Evolutionary conservation across 2,888 invertebrate genomes (phyloP).

Genomic region (Caenorhabditis sp.): DNA sequence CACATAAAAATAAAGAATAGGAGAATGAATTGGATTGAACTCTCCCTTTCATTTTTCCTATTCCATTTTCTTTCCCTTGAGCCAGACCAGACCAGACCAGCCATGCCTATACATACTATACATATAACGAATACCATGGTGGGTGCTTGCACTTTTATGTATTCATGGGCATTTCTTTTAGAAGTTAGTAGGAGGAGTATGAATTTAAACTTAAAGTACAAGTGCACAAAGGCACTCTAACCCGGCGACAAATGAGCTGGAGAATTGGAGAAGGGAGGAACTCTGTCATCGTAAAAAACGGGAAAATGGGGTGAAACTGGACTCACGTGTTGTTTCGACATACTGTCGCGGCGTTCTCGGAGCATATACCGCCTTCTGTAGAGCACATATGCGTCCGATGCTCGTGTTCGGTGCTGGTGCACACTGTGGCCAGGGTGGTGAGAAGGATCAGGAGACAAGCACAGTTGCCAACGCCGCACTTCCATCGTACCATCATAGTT

Average conservation of each 20-base stretch:
- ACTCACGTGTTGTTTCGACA: constrained; percentile 82
- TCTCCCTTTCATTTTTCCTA: constrained; percentile 12
- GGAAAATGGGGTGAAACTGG: constrained; percentile 23
- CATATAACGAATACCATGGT: constrained; percentile 22
- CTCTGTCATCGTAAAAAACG: constrained; percentile 19
- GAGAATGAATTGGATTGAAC: constrained; percentile 26
- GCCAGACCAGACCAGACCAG: too few relatives aligned
- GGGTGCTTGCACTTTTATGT: constrained; percentile 35
- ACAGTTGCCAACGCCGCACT: constrained; percentile 6
- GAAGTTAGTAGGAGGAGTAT: not conserved
- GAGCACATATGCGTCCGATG: constrained; percentile 63
- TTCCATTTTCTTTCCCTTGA: not conserved
- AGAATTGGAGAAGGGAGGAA: not conserved
- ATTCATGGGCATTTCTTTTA: constrained; percentile 37
- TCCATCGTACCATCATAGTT: constrained; percentile 62
- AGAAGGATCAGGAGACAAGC: constrained; percentile 13
- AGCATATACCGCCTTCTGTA: constrained; percentile 74
- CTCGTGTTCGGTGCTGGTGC: constrained; percentile 36
- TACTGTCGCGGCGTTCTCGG: constrained; percentile 79
- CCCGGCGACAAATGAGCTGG: constrained; percentile 29
- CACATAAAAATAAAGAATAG: too few relatives aligned
- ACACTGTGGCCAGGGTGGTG: constrained; percentile 22
- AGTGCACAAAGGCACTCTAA: not conserved
- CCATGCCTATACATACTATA: constrained; percentile 39
- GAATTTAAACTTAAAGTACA: constrained; percentile 9